A percentile compares a stretch with the other conserved stretches of the same genome.
These are phyloP conservation scores for Thera obeliscata DNA, from an alignment of 2,888 invertebrate species.

Conservation along the genomic window DNA sequence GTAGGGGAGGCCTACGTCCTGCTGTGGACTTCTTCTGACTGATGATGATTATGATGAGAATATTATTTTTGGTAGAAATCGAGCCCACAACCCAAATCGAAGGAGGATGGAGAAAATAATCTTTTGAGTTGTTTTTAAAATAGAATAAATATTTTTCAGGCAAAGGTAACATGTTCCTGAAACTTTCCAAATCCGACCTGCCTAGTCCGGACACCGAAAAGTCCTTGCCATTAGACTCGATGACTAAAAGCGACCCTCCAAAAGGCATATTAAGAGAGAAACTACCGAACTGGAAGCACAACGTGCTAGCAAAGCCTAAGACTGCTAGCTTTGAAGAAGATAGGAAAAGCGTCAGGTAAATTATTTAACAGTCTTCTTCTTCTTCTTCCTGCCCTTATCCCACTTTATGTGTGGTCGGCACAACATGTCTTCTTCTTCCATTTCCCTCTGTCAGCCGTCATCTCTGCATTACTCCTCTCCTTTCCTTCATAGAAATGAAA, in stretches of 20 bases:
- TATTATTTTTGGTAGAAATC: neutral
- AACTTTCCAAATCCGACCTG: constrained; percentile 68
- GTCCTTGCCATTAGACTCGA: constrained; percentile 67
- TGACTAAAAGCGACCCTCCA: constrained; percentile 77
- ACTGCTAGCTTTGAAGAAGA: constrained; percentile 87
- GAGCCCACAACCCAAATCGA: too few relatives aligned
- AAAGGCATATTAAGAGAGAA: constrained; percentile 88
- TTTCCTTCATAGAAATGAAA: too few relatives aligned
- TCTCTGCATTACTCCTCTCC: too few relatives aligned
- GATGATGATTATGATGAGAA: neutral
- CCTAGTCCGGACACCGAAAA: constrained; percentile 79
- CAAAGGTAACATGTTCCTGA: constrained; percentile 74
- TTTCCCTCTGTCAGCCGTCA: too few relatives aligned
- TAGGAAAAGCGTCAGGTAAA: constrained; percentile 88
- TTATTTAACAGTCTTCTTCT: too few relatives aligned
- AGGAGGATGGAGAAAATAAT: too few relatives aligned
- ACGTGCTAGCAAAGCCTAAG: constrained; percentile 60
- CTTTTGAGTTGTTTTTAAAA: too few relatives aligned
- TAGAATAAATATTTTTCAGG: constrained; percentile 49
- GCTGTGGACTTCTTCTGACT: neutral
- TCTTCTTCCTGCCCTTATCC: too few relatives aligned
- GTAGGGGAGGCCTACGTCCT: too few relatives aligned
- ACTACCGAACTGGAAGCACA: constrained; percentile 64
- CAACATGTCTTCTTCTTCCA: too few relatives aligned
- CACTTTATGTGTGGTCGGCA: too few relatives aligned